Conservation (phyloP, 2,113 vertebrate genomes). For the Gulo gulo region DNA sequence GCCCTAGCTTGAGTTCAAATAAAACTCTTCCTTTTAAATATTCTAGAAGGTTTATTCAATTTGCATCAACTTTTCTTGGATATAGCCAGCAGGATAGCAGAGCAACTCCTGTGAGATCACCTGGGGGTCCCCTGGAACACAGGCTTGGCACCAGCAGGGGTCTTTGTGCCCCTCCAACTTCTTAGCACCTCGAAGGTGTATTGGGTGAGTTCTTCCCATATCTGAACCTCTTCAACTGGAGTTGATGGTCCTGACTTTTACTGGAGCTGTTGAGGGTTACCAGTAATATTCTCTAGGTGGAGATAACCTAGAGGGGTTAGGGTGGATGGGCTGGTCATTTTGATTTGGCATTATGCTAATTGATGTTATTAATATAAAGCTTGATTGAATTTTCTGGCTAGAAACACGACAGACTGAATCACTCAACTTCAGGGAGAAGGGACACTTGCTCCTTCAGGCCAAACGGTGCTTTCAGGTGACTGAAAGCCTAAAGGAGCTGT, state of each 20-base stretch:
- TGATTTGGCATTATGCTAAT: neutral
- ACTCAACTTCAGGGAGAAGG: neutral
- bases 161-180: neutral
- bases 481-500: neutral
- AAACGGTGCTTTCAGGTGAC: neutral
- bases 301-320: neutral
- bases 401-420: neutral
- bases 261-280: neutral
- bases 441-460: neutral
- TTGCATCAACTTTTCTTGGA: neutral
- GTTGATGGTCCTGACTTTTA: neutral
- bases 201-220: neutral
- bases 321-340: neutral
- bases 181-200: neutral
- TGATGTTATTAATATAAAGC: neutral
- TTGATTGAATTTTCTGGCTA: neutral
- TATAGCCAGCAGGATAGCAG: neutral
- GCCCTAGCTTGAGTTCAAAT: neutral
- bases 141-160: neutral
- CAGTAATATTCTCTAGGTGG: neutral
- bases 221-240: neutral
- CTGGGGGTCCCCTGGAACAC: neutral
- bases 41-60: neutral
- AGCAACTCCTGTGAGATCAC: neutral
- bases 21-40: neutral